Evolutionary conservation across 2,113 vertebrate species (phyloP).

Genomic region (Clinocottus analis): DNA sequence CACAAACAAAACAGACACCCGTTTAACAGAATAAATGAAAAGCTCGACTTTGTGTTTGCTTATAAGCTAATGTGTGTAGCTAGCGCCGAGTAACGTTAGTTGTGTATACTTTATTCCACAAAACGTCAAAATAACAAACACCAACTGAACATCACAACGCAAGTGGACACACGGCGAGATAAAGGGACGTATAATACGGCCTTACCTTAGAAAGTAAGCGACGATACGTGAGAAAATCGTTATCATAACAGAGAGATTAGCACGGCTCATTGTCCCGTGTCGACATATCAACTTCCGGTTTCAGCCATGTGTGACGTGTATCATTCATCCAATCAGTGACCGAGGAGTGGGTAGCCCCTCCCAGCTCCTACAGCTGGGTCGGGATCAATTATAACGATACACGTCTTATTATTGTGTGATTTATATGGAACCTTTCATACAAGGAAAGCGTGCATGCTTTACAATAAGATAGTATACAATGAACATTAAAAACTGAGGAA

Average conservation of each 20-base stretch:
- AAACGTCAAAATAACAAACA: background rate
- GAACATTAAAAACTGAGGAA: background rate
- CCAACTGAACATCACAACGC: background rate
- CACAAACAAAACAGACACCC: background rate
- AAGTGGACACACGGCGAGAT: rapidly evolving
- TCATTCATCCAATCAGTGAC: background rate
- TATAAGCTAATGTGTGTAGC: conserved; percentile 41
- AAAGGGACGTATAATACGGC: rapidly evolving
- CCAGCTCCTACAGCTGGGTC: background rate
- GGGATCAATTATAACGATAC: background rate
- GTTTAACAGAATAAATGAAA: background rate
- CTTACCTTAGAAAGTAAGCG: conserved; percentile 36
- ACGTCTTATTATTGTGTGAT: background rate
- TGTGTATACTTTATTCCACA: background rate
- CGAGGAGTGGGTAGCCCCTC: background rate
- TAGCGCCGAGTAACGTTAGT: conserved; percentile 13
- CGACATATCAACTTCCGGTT: conserved; percentile 28
- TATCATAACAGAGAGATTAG: background rate
- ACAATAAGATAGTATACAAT: background rate
- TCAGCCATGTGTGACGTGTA: background rate
- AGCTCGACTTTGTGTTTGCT: background rate
- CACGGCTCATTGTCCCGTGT: conserved; percentile 23
- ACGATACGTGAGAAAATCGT: background rate
- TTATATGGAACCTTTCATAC: background rate
- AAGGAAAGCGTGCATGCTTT: background rate